Percentiles rank a stretch among this genome's conserved stretches.
Conservation (phyloP, 1,140 invertebrate species). For the Trichonephila clavata region DNA sequence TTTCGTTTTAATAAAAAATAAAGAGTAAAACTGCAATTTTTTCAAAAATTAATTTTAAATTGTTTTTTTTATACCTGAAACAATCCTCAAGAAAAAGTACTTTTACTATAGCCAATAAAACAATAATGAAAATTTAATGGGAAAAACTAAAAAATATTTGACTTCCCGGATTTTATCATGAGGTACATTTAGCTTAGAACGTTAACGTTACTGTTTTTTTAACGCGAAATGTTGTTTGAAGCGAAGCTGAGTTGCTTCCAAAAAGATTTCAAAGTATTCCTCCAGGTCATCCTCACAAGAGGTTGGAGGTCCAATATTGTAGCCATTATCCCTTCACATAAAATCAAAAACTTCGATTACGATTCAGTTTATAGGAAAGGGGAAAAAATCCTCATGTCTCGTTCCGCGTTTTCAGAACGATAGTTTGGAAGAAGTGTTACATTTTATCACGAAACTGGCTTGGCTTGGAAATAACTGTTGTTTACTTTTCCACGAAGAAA, state of each 20-base stretch:
- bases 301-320: not conserved
- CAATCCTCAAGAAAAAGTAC: too few species aligned
- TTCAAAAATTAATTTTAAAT: too few species aligned
- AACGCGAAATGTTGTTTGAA: not conserved
- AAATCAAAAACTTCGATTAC: conserved; percentile 21
- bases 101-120: too few species aligned
- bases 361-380: not conserved
- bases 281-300: not conserved
- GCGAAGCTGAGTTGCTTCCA: not conserved
- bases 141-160: not conserved
- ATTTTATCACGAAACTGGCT: not conserved
- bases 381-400: not conserved
- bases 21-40: too few species aligned
- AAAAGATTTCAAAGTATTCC: conserved; percentile 14
- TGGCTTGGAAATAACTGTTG: conserved; percentile 2
- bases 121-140: not conserved
- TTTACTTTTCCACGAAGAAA: not conserved
- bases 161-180: not conserved
- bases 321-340: not conserved
- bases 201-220: not conserved
- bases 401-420: not conserved
- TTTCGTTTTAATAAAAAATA: too few species aligned
- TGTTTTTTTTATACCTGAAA: too few species aligned
- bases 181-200: conserved; percentile 9
- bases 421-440: not conserved